phyloP scores from a whole-genome alignment of 2,113 vertebrate species.

The Perca schrenkii region DNA sequence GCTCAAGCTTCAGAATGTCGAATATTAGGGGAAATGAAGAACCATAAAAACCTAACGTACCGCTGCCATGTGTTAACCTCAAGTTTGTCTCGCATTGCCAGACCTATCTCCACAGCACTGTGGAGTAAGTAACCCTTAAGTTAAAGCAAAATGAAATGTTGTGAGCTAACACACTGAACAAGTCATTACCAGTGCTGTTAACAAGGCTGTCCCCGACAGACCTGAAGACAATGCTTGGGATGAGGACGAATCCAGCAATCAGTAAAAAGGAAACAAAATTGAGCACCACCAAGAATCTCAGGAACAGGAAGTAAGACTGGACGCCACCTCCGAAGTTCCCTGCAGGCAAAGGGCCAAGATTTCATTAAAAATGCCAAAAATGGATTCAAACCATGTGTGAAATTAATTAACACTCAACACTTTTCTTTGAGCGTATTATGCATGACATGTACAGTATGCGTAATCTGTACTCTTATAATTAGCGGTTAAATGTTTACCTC shows the following conservation, averaged over 20 bases:
- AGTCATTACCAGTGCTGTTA: slow-evolving; percentile 66
- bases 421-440: background rate
- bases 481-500: slow-evolving; percentile 71
- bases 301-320: slow-evolving; percentile 88
- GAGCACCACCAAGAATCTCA: slow-evolving; percentile 90
- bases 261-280: slow-evolving; percentile 87
- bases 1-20: background rate
- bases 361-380: slow-evolving; percentile 7
- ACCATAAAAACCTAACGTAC: background rate
- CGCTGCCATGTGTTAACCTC: background rate
- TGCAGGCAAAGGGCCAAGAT: slow-evolving; percentile 45
- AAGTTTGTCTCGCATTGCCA: background rate
- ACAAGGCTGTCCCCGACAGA: slow-evolving; percentile 10
- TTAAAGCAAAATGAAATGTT: background rate
- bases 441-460: background rate
- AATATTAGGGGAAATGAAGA: background rate
- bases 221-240: slow-evolving; percentile 83
- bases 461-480: background rate
- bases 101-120: no score
- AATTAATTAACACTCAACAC: background rate
- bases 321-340: slow-evolving; percentile 92
- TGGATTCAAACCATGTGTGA: no score
- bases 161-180: background rate
- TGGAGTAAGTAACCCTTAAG: background rate
- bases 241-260: slow-evolving; percentile 83